phyloP scores from a whole-genome alignment of 2,797 vertebrate species.

The Oreochromis grahami region DNA sequence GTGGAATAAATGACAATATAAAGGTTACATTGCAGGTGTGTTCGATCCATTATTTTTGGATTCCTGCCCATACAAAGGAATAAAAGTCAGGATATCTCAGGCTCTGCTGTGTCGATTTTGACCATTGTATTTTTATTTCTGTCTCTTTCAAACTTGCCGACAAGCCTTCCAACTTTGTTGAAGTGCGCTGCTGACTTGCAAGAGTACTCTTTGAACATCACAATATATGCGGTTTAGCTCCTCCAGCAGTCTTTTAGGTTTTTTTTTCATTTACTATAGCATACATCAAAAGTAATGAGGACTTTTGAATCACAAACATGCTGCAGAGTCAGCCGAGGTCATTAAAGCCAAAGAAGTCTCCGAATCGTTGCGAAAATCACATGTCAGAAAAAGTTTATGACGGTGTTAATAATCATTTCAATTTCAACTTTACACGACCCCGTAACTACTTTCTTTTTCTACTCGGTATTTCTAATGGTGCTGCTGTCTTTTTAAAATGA shows the following conservation, averaged over 20 bases:
- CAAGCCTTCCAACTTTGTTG: neutral
- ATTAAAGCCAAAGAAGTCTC: neutral
- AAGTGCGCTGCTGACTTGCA: neutral
- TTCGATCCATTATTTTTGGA: neutral
- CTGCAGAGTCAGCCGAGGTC: neutral
- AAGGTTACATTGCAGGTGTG: neutral
- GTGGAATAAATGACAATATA: neutral
- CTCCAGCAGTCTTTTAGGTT: neutral
- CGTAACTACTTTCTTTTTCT: neutral
- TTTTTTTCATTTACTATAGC: neutral
- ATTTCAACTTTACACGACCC: neutral
- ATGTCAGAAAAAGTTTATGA: neutral
- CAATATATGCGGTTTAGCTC: neutral
- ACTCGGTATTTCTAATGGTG: neutral
- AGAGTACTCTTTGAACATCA: neutral
- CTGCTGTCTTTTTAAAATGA: neutral
- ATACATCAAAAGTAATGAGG: conserved; percentile 7
- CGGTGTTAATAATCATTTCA: conserved; percentile 5
- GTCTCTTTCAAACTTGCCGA: neutral
- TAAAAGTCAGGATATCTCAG: neutral
- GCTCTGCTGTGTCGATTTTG: neutral
- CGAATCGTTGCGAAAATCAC: neutral
- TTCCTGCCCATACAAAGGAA: neutral
- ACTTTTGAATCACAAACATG: neutral
- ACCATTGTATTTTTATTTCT: neutral